Evolutionary conservation across 2,113 vertebrate genomes (phyloP), one percentile per base, ranked within the genome.

Genomic region (Pedionomus torquatus): DNA sequence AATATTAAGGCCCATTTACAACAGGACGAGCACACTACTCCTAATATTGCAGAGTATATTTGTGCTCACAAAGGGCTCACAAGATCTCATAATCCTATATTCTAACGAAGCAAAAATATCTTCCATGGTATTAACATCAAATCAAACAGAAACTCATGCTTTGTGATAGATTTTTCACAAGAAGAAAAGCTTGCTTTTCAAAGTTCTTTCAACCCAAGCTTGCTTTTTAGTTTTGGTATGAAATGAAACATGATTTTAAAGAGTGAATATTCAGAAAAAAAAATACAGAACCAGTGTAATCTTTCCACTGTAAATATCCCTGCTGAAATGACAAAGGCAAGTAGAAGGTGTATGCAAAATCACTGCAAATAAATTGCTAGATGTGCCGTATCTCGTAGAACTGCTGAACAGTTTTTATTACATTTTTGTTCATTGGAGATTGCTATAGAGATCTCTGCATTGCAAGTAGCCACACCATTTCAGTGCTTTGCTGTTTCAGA

Each of bases 401-500:
- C 48, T 64, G 48, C 61, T 64, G 81, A 96, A 88, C 57, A 80
- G 83, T 87, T 96, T 97, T 91, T 88, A 71, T 94, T 87, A 90
- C 92, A 68, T 93, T 96, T 96, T 95, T 95, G 93, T 96, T 95
- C 95, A 64, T 64, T 63, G 91, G 93, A 92, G 96, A 98, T 96
- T 94, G 92, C 95, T 97, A 95, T 94, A 97, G 97, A 97, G 97
- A 97, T 97, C 93, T 95, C 91, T 84, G 89, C 95, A 76, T 95
- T 86, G 95, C 96, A 95, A 96, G 95, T 78, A 96, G 94, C 96
- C 96, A 95, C 89, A 70, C 95, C 95, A 87, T 98, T 96, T 96
- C 95, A 97, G 98, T 68, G 89, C 98, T 97, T 92, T 95, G 96
- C 96, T 96, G 98, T 98, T 97, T 98, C 97, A 97, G 97, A 95